Evolutionary conservation across 2,797 vertebrate species (phyloP).

Genomic region (Enteromius afrohamiltoni): DNA sequence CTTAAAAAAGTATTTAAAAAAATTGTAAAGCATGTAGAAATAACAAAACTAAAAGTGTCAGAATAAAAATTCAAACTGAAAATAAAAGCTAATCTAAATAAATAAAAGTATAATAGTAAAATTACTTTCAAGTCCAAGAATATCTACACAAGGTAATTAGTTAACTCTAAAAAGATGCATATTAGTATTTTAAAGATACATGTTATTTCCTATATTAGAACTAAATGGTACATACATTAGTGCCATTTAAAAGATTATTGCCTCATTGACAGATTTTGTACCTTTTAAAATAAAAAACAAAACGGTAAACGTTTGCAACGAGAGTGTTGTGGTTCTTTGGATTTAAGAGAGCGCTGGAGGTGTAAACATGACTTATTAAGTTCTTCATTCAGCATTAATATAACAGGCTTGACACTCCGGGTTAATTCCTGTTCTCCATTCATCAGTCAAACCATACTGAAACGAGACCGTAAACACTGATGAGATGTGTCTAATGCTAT

Average conservation of each 20-base stretch:
- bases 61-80: background rate
- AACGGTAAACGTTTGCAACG: background rate
- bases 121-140: background rate
- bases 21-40: background rate
- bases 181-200: background rate
- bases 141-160: background rate
- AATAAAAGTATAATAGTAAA: background rate
- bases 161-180: background rate
- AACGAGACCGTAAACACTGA: background rate
- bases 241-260: background rate
- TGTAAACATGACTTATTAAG: conserved; percentile 21
- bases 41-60: background rate
- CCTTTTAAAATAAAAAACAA: background rate
- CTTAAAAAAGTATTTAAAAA: background rate
- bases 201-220: background rate
- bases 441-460: background rate
- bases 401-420: background rate
- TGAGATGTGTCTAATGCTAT: conserved; percentile 6
- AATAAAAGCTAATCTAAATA: background rate
- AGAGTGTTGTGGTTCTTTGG: background rate
- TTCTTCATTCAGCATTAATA: conserved; percentile 28
- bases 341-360: background rate
- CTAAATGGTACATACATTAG: background rate
- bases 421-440: background rate
- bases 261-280: background rate